Base-by-base conservation (phyloP, 2,797 vertebrate genomes). In the Emys orbicularis region DNA sequence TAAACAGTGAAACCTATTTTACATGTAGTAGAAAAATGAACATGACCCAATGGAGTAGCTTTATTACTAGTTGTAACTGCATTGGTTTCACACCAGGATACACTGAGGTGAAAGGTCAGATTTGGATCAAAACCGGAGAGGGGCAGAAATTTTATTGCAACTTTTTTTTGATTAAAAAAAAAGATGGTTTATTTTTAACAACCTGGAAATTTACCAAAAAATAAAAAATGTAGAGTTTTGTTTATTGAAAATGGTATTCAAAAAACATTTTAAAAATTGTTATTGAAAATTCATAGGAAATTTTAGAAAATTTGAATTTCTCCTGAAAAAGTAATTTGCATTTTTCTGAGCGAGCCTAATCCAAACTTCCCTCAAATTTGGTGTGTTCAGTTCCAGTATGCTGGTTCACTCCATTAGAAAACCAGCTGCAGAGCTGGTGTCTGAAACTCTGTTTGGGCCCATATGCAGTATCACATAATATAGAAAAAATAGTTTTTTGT, bases 21-120 rank as follows among this genome's bases (percentile, higher is more conserved):
- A 81, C 52, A 79, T n/a, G 0, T 0, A 4, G 6, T 49, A 80
- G 23, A 76, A 89, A 84, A 87, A 53, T 12, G 25, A 49, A 31
- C 6, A 2, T 10, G 54, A 2, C 4, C 37, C 83, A 59, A 12
- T 8, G 68, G 84, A 76, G 18, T 18, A 79, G 79, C 54, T 93
- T 2, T 19, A 13, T n/a, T 50, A 47, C 0, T 2, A 34, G 37
- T 56, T 89, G 56, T 9, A 96, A 41, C 21, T 5, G 12, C 34
- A 15, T 25, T 61, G 76, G 11, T 25, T 61, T 79, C 50, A 16
- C 29, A 5, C 23, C 27, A 37, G 56, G 16, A 31, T 21, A 52
- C n/a, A 19, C 18, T 37, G 11, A 37, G 23, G 23, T 52, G 3
- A 31, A 44, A 74, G 29, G 44, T 37, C 27, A 29, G 34, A 59